Base-by-base conservation (phyloP, 1,140 invertebrate species). In the Hylyphantes graminicola region DNA sequence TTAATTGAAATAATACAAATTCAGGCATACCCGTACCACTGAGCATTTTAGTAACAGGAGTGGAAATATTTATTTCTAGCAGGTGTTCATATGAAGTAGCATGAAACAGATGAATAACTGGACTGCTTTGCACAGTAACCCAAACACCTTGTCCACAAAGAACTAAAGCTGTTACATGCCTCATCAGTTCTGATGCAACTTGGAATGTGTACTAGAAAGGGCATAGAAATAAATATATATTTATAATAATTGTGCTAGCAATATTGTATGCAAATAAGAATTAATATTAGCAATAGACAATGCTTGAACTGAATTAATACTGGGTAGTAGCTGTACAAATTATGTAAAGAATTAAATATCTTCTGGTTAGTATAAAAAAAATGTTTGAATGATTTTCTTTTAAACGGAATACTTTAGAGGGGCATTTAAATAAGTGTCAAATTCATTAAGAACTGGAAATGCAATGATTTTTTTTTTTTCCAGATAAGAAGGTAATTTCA, bases 41-140 rank as follows among this genome's bases (percentile, higher is more conserved):
- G 86, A 99, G 92, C 94, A 98, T 98, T 91, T 97, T 97, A 63
- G 94, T 95, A 67, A 98, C 96, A 82, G 96, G 93, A n/a, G 95
- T 94, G 3, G 95, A 94, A 50, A 98, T 93, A 89, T 96, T 97
- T 65, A 98, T 93, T 89, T 98, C 96, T 54, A 94, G 93, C 21
- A 98, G 89, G 87, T 93, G 93, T 87, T 97, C 95, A 88, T 94
- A 94, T 11, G 93, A 94, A 61, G 91, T 91, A 10, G 94, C 93
- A 89, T 96, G 93, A 89, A 94, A 96, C 68, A 95, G 93, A 88
- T 93, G 92, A 21, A 96, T 90, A 75, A 93, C 91, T 0, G 95
- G 94, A 63, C 95, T 95, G 88, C 95, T 95, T 88, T 96, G 94
- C 86, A 96, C 91, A 0, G 96, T 94, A 83, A 98, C 92, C 96